A percentile compares a stretch with the other conserved stretches of the same genome.
phyloP scores from a whole-genome alignment of 2,797 vertebrate species.

The Miichthys miiuy region DNA sequence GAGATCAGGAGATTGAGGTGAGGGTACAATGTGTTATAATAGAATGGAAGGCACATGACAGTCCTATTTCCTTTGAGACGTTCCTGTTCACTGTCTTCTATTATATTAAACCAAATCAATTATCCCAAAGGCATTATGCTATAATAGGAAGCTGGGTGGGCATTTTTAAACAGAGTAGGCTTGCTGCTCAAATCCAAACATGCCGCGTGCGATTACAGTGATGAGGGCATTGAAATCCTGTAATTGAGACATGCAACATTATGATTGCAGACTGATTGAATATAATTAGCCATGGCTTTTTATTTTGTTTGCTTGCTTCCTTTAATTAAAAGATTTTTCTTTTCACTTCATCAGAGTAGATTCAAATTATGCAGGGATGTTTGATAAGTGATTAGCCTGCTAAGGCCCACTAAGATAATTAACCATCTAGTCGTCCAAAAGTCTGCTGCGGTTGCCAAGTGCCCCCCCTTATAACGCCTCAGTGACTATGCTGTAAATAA shows the following conservation, averaged over 20 bases:
- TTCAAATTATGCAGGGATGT: slow-evolving; percentile 62
- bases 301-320: slow-evolving; percentile 75
- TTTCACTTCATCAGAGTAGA: slow-evolving; percentile 54
- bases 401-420: slow-evolving; percentile 62
- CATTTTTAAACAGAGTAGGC: slow-evolving; percentile 63
- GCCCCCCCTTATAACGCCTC: not conserved
- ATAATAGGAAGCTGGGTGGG: slow-evolving; percentile 67
- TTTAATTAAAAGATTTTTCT: slow-evolving; percentile 76
- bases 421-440: slow-evolving; percentile 62
- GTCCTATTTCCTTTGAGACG: slow-evolving; percentile 74
- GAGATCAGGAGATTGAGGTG: slow-evolving; percentile 68
- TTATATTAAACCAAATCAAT: slow-evolving; percentile 79
- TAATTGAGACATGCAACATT: slow-evolving; percentile 80
- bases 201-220: slow-evolving; percentile 55
- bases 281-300: slow-evolving; percentile 75
- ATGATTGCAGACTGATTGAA: slow-evolving; percentile 79
- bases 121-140: slow-evolving; percentile 65
- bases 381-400: slow-evolving; percentile 73
- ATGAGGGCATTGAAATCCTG: slow-evolving; percentile 70
- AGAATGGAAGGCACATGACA: slow-evolving; percentile 67
- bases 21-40: slow-evolving; percentile 64
- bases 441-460: slow-evolving; percentile 48
- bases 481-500: slow-evolving; percentile 31
- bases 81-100: slow-evolving; percentile 65
- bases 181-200: slow-evolving; percentile 54